Conservation (phyloP, 2,797 vertebrate species). For the Myripristis murdjan region DNA sequence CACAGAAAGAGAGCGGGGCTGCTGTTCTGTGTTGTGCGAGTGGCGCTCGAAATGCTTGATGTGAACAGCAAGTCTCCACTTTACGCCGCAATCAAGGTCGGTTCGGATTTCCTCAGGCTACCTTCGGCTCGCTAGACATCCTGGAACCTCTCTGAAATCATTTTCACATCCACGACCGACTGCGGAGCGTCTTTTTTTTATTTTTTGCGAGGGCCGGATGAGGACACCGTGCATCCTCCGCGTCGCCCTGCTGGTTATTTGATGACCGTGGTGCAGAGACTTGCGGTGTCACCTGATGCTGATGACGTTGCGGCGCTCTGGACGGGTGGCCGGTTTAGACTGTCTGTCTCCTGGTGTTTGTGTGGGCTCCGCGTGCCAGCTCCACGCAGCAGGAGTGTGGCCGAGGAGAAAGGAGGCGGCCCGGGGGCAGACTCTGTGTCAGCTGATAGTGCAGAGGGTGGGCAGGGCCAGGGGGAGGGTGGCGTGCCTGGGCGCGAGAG, state of each 20-base stretch:
- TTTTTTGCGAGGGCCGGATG: slow-evolving; percentile 18
- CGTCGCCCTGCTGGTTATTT: not conserved
- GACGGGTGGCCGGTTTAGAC: slow-evolving; percentile 67
- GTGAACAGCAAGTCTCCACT: not conserved
- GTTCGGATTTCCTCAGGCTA: not conserved
- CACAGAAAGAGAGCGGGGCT: not conserved
- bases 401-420: slow-evolving; percentile 81
- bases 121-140: not conserved
- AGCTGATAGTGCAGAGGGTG: slow-evolving; percentile 88
- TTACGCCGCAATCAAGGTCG: not conserved
- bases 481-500: slow-evolving; percentile 74
- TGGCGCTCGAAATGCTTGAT: not conserved
- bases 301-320: slow-evolving; percentile 36
- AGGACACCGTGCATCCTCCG: slow-evolving; percentile 36
- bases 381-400: slow-evolving; percentile 81
- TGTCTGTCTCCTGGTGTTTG: slow-evolving; percentile 45
- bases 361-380: slow-evolving; percentile 75
- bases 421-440: slow-evolving; percentile 87
- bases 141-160: not conserved
- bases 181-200: too few relatives aligned
- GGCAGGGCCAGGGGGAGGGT: slow-evolving; percentile 81
- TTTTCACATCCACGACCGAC: not conserved
- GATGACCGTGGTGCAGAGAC: slow-evolving; percentile 22
- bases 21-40: not conserved
- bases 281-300: slow-evolving; percentile 59